These are phyloP conservation scores for Corythoichthys intestinalis DNA, from an alignment of 2,113 vertebrate genomes.

Conservation along the genomic window DNA sequence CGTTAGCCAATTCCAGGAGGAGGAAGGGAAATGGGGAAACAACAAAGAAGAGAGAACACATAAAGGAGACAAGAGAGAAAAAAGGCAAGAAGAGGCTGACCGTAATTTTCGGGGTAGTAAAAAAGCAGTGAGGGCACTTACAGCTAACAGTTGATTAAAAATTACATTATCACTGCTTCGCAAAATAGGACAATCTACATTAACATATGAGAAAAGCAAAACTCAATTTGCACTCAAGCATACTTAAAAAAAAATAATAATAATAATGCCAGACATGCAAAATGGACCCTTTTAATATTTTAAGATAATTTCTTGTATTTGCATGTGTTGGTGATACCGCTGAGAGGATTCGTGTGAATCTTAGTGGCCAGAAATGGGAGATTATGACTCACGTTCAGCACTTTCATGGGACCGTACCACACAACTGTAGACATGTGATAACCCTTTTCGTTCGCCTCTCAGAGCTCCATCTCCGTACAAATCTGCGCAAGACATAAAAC, in stretches of 20 bases:
- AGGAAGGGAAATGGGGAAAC: conserved; percentile 1
- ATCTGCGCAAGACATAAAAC: conserved; percentile 39
- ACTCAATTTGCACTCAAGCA: neutral
- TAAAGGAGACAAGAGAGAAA: conserved; percentile 15
- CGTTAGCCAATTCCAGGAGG: conserved; percentile 33
- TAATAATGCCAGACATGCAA: neutral
- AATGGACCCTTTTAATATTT: neutral
- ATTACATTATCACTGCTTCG: neutral
- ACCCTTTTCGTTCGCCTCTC: conserved; percentile 23
- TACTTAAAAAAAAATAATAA: neutral
- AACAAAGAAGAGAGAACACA: conserved; percentile 6
- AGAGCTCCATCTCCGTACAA: conserved; percentile 34
- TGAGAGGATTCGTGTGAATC: conserved; percentile 31
- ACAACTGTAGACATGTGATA: conserved; percentile 48
- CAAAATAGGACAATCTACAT: neutral
- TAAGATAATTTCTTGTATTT: neutral
- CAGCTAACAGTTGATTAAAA: conserved; percentile 22
- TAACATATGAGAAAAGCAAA: neutral
- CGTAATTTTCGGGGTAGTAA: conserved; percentile 8
- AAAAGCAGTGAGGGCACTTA: conserved; percentile 9
- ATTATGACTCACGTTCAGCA: conserved; percentile 35
- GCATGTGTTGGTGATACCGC: neutral
- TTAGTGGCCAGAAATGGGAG: conserved; percentile 19
- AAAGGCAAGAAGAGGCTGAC: neutral
- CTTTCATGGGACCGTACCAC: conserved; percentile 17